Conservation (phyloP, 2,888 invertebrate genomes). For the Psococerastis gibbosa region DNA sequence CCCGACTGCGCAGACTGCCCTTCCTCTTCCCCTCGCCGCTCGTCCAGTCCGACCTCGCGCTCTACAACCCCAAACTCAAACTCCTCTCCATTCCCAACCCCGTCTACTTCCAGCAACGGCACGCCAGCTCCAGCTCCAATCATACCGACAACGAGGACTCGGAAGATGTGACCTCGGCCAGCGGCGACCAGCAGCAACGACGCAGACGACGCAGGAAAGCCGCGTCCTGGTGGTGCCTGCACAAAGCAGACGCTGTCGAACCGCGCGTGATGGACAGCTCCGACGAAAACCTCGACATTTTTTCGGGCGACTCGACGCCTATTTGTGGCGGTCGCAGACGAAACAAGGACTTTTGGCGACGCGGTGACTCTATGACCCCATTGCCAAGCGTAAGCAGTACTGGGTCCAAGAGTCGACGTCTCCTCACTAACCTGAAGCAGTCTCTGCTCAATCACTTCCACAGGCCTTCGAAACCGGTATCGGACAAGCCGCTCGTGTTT, state of each 20-base stretch:
- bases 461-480: conserved; percentile 15
- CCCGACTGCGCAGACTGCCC: conserved; percentile 1
- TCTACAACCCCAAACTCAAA: conserved; percentile 4
- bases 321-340: conserved; percentile 1
- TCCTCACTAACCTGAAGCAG: conserved; percentile 15
- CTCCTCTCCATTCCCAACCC: conserved; percentile 5
- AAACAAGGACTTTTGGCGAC: conserved; percentile 27
- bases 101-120: conserved; percentile 1
- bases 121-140: conserved; percentile 1
- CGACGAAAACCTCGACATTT: conserved; percentile 20
- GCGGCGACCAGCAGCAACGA: neutral
- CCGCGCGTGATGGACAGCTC: neutral
- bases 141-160: conserved; percentile 8
- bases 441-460: conserved; percentile 11
- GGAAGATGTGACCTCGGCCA: neutral
- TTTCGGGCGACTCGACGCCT: conserved; percentile 18
- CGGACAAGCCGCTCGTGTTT: conserved; percentile 46
- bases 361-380: conserved; percentile 31
- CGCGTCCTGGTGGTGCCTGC: conserved; percentile 12
- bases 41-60: conserved; percentile 2
- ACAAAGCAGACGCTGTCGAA: neutral
- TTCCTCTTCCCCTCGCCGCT: neutral
- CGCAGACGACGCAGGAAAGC: conserved; percentile 8
- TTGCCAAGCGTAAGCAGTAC: conserved; percentile 19
- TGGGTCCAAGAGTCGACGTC: conserved; percentile 21